These are phyloP conservation scores for Elmis aenea DNA, from an alignment of 2,888 invertebrate species.

Conservation along the genomic window DNA sequence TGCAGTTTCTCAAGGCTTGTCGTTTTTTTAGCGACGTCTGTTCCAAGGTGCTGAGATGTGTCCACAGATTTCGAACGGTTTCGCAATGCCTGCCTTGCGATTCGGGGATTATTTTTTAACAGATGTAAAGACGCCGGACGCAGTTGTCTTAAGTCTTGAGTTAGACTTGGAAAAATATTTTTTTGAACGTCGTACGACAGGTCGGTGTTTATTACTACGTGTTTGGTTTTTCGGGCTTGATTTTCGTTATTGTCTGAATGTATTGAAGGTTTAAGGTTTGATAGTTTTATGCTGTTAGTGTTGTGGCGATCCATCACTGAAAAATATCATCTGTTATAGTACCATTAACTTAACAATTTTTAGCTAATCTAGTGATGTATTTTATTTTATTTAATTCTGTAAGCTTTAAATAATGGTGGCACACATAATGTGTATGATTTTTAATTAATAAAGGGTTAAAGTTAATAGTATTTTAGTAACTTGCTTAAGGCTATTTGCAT, in stretches of 20 bases:
- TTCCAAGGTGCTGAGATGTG: constrained; percentile 27
- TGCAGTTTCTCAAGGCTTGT: constrained; percentile 38
- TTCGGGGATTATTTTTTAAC: constrained; percentile 28
- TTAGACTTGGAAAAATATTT: too few relatives aligned
- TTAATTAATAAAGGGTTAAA: too few relatives aligned
- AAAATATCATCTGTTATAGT: too few relatives aligned
- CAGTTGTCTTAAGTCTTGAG: constrained; percentile 26
- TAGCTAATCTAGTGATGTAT: too few relatives aligned
- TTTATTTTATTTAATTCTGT: too few relatives aligned
- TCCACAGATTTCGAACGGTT: constrained; percentile 41
- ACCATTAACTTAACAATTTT: too few relatives aligned
- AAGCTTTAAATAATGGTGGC: too few relatives aligned
- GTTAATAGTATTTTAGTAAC: too few relatives aligned
- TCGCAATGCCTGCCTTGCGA: constrained; percentile 22
- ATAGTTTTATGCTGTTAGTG: constrained; percentile 30
- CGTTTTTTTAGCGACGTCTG: constrained; percentile 28
- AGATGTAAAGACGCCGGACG: constrained; percentile 36
- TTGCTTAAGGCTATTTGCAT: too few relatives aligned
- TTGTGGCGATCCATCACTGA: constrained; percentile 33
- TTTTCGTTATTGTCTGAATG: constrained; percentile 18
- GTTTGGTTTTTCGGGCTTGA: constrained; percentile 31
- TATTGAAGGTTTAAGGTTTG: constrained; percentile 25
- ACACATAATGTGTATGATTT: too few relatives aligned
- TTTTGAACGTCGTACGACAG: too few relatives aligned
- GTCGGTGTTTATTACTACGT: constrained; percentile 38